Conservation (phyloP, 1,140 invertebrate species). For the Stegodyphus dumicola region DNA sequence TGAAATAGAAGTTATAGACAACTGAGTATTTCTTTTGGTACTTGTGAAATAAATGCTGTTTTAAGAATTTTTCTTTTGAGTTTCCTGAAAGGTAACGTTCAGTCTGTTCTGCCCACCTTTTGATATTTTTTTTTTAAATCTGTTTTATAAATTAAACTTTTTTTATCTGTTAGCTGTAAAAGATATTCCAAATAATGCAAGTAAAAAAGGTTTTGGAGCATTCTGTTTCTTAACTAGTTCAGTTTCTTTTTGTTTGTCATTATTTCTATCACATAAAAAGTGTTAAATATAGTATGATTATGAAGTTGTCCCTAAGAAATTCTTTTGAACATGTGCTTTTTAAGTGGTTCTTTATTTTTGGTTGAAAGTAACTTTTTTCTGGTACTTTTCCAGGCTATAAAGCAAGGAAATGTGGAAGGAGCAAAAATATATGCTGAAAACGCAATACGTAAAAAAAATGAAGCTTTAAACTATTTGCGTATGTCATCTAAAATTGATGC, state of each 20-base stretch:
- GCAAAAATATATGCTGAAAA: slow-evolving; percentile 99
- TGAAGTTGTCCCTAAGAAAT: background rate
- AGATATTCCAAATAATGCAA: background rate
- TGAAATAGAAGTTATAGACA: too few species aligned
- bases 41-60: background rate
- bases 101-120: background rate
- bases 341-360: background rate
- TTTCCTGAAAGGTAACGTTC: background rate
- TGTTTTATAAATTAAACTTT: background rate
- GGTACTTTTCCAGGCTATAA: slow-evolving; percentile 44
- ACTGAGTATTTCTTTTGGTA: too few species aligned
- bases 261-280: background rate
- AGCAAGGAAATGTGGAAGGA: slow-evolving; percentile 88
- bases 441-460: slow-evolving; percentile 98
- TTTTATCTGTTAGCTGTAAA: background rate
- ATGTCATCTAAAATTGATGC: slow-evolving; percentile 99
- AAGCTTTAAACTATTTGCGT: slow-evolving; percentile 94
- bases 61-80: background rate
- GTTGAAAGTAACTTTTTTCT: background rate
- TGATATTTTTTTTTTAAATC: background rate
- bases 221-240: background rate
- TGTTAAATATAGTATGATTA: background rate
- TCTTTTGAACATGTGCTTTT: background rate
- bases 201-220: background rate
- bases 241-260: background rate